Base-by-base conservation (phyloP, 1,140 invertebrate genomes). In the Drosophila bifasciata region DNA sequence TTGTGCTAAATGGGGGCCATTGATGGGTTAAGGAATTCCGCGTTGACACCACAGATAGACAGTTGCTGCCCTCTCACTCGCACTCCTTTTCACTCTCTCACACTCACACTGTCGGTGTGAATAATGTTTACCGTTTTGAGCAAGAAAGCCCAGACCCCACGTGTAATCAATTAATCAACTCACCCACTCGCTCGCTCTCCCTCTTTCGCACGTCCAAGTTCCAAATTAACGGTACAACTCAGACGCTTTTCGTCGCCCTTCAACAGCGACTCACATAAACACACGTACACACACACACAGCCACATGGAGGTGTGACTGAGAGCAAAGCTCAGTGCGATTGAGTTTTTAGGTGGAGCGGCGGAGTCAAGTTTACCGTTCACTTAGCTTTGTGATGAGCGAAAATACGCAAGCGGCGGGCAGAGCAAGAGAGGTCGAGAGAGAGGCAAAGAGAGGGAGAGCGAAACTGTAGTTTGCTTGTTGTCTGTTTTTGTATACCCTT, bases 131-230 rank as follows among this genome's bases (percentile, higher is more conserved):
- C 64, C 64, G 61, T 7, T 25, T 25, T 7, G 23, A 25, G 23
- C 23, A 25, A 7, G 53, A 49, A 51, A 51, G 43, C 3, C 19
- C 43, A 40, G 50, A 40, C 67, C 67, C 67, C 75, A 79, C 56
- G 75, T 66, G 76, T 62, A 79, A 62, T 68, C 76, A 79, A 79
- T 79, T 69, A 79, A 79, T 79, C 75, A 79, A 68, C 56, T 68
- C 69, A 7, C 23, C 5, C 15, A 2, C 2, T 5, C 25, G 1
- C 23, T 52, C 5, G 9, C 36, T 19, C 23, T 2, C 17, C 13
- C 11, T 15, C 40, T 8, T 21, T 32, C 23, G n/a, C 36, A 28
- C 21, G 28, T 6, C 28, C 28, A 21, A 36, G 16, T 32, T 62
- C 40, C 61, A 66, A 66, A 67, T 67, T 67, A 67, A 62, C 46